Conservation (phyloP, 2,888 invertebrate genomes). For the Sesia bembeciformis region DNA sequence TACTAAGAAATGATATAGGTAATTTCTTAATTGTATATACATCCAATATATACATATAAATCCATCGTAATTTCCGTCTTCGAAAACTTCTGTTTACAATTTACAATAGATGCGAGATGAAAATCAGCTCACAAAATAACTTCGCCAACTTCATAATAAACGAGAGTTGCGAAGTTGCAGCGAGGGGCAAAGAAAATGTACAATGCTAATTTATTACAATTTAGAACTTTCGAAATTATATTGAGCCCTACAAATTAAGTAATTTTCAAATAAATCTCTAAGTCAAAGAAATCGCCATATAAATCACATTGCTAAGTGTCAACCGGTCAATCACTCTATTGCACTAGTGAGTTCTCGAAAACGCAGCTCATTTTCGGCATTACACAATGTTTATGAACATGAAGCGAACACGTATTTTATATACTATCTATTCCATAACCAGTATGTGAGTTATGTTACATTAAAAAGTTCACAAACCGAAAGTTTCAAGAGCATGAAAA, state of each 20-base stretch:
- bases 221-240: no score
- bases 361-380: neutral
- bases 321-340: neutral
- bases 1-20: no score
- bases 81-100: no score
- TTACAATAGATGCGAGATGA: no score
- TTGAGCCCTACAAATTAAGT: no score
- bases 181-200: no score
- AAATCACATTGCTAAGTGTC: neutral
- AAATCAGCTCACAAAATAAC: slow-evolving; percentile 26
- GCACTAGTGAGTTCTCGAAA: neutral
- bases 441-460: neutral
- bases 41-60: no score
- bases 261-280: neutral
- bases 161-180: slow-evolving; percentile 13
- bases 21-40: no score
- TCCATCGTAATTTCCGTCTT: no score
- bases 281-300: neutral
- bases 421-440: neutral
- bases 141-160: slow-evolving; percentile 42
- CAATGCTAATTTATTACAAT: no score
- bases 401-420: neutral
- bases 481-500: neutral
- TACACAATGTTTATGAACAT: neutral
- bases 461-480: neutral